Percentiles rank a stretch among this genome's conserved stretches.
Conservation (phyloP, 2,888 invertebrate genomes). For the Drosophila rellima region DNA sequence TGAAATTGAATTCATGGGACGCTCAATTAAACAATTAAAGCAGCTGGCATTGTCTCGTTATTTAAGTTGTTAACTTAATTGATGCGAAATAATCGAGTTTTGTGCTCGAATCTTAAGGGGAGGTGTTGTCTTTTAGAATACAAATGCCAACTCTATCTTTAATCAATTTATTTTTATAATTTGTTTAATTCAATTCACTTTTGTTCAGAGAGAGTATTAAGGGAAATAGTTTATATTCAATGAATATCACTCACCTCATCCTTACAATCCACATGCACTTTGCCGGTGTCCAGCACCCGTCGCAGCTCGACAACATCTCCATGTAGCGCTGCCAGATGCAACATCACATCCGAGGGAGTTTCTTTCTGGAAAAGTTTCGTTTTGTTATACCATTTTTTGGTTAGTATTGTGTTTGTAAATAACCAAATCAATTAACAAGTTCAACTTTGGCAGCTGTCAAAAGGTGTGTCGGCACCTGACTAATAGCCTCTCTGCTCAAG, state of each 20-base stretch:
- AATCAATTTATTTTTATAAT: too few species aligned
- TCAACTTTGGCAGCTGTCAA: conserved; percentile 52
- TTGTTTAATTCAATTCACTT: too few species aligned
- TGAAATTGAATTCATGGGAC: conserved; percentile 36
- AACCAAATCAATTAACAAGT: conserved; percentile 52
- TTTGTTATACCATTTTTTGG: too few species aligned
- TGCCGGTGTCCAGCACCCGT: conserved; percentile 94
- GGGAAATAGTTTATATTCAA: background rate
- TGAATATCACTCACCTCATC: conserved; percentile 90
- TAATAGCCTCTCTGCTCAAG: conserved; percentile 18
- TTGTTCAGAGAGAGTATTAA: too few species aligned
- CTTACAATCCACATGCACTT: conserved; percentile 97
- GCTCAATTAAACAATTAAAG: conserved; percentile 59
- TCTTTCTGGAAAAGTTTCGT: conserved; percentile 90
- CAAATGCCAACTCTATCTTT: too few species aligned
- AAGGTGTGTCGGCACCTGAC: conserved; percentile 31
- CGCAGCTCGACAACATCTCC: conserved; percentile 93
- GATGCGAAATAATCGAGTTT: background rate
- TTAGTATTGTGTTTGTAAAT: conserved; percentile 4
- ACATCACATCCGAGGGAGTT: conserved; percentile 95
- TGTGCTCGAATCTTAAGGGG: background rate
- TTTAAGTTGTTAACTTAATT: conserved; percentile 26
- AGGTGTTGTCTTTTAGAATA: background rate
- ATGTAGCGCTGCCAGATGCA: conserved; percentile 95
- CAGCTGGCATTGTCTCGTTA: conserved; percentile 32